Base-by-base conservation (phyloP, 2,888 invertebrate species). In the Synergus umbraculus region DNA sequence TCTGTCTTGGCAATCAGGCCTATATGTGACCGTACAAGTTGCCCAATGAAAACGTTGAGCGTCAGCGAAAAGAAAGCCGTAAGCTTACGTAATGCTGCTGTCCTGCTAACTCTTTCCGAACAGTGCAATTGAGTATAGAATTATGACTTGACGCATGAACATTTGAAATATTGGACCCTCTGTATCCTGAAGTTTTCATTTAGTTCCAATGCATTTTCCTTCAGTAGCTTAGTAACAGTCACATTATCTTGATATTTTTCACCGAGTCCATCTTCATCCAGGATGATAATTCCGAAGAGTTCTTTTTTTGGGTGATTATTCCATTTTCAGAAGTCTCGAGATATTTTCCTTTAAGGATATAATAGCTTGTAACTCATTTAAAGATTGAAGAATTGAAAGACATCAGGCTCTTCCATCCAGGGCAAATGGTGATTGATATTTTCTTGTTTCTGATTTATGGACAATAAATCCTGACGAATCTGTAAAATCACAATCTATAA, bases 11-110 rank as follows among this genome's bases (percentile, higher is more conserved):
- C 49, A 69, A 37, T 9, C 54, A 73, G n/a, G 29, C 44, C 29
- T 73, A 76, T 79, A 78, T 80, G 80, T 79, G 82, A 79, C 78
- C 78, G 85, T 78, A 83, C 81, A 77, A 82, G 86, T 89, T 90
- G 88, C 89, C 88, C 89, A 91, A 90, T 87, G 88, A 85, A 89
- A 89, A 86, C 85, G 84, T 78, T 85, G 82, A 88, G 84, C 88
- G 86, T 87, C 87, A 87, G 88, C 87, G 86, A 91, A 91, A 92
- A 91, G 91, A 92, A 92, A 92, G 92, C 91, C 88, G 87, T 78
- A 78, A 63, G 78, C 86, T 90, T 91, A 88, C 86, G 87, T 88
- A 91, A 91, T 84, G 69, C 64, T 77, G 78, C 79, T 83, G 83
- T 78, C 82, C 83, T 81, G 81, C 79, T 85, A 79, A 83, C 86